phyloP scores from a whole-genome alignment of 2,113 vertebrate species.

The Arothron firmamentum region DNA sequence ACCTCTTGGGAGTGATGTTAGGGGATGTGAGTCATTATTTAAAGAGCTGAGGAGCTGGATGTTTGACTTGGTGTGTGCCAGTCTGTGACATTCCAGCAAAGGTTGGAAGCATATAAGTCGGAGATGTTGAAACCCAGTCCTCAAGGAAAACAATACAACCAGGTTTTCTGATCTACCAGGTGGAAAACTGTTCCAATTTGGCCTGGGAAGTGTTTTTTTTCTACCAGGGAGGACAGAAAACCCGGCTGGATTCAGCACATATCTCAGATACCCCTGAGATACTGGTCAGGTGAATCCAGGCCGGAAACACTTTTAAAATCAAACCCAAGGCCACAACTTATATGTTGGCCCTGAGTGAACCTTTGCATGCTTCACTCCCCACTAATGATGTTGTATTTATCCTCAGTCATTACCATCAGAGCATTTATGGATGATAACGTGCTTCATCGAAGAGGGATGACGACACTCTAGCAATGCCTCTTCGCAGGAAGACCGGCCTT shows the following conservation, averaged over 20 bases:
- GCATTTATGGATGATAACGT: conserved; percentile 18
- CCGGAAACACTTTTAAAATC: neutral
- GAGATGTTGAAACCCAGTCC: too few relatives aligned
- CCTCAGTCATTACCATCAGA: conserved; percentile 30
- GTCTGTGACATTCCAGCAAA: neutral
- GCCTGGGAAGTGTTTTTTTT: too few relatives aligned
- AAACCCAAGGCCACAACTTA: neutral
- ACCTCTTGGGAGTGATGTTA: conserved; percentile 8
- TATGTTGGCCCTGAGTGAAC: conserved; percentile 1
- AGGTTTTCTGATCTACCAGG: too few relatives aligned
- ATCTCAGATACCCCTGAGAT: too few relatives aligned
- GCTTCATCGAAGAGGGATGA: conserved; percentile 17
- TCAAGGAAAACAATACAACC: too few relatives aligned
- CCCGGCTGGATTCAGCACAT: too few relatives aligned
- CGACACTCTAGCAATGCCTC: conserved; percentile 7
- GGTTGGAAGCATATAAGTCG: neutral
- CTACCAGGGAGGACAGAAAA: too few relatives aligned
- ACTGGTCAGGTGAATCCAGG: conserved; percentile 10
- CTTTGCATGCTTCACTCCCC: conserved; percentile 3
- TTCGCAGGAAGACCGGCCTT: conserved; percentile 9
- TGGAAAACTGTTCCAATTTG: too few relatives aligned
- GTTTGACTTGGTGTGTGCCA: conserved; percentile 45
- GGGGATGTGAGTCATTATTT: conserved; percentile 34
- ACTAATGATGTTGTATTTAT: conserved; percentile 39
- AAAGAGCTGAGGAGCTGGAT: conserved; percentile 25